Evolutionary conservation across 1,140 invertebrate species (phyloP), one percentile per base, ranked within the genome.

Genomic region (Orchesella cincta): DNA sequence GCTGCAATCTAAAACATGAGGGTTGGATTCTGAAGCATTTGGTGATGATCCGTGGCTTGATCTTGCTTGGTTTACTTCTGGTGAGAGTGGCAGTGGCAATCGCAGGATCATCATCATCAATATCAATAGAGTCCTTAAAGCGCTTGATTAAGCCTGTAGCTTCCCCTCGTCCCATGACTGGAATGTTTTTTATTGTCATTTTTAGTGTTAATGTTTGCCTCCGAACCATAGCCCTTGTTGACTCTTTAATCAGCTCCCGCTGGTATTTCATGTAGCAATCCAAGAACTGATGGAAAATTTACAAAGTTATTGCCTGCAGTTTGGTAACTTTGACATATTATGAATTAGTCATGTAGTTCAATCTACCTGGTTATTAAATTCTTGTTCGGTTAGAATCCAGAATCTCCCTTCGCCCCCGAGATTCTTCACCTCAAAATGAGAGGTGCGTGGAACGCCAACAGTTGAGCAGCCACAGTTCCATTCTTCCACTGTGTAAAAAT

Each of bases 371-470:
- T 78, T 75, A 26, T 18, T 70, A 64, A 81, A 79, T 46, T 81
- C 78, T 39, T 73, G 78, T 57, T 81, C 80, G 26, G 76, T 36
- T 5, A 81, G 34, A 28, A 81, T 74, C 80, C 80, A 81, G 74
- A 81, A 81, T 46, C 78, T 35, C 1, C 72, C 80, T 23, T 28
- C 46, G 0, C 73, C 75, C n/a, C 78, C 78, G 0, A 35, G 0
- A 78, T 79, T 79, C 16, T 23, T 72, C 23, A 81, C 46, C 64
- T 77, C 51, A 77, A 81, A 81, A 1, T 20, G 28, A 31, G 51
- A 31, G 3, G 70, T 39, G 33, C 74, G n/a, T 8, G 35, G 20
- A 23, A 67, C 34, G 1, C 78, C 76, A 29, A 81, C 51, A 29
- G 51, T n/a, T 28, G 74, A 74, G 26, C 80, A 79, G 1, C 80